A percentile compares a stretch with the other conserved stretches of the same genome.
Conservation (phyloP, 1,140 invertebrate species). For the Nasonia longicornis region DNA sequence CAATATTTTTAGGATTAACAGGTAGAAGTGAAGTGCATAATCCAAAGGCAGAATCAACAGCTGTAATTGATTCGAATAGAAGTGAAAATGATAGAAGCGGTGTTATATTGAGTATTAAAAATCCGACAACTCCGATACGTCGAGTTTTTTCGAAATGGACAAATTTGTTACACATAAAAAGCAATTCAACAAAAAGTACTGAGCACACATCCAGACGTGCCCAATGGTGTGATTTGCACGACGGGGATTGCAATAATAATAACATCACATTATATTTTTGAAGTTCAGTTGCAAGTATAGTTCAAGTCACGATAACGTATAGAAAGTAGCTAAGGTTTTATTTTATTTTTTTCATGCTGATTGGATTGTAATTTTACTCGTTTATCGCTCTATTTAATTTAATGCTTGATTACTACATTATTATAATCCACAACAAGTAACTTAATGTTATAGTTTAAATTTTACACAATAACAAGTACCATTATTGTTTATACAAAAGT, state of each 20-base stretch:
- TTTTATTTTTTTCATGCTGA: too few species aligned
- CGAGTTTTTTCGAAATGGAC: background rate
- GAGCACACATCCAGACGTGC: background rate
- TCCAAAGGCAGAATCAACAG: background rate
- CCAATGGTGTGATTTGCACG: background rate
- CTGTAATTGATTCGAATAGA: background rate
- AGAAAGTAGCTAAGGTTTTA: too few species aligned
- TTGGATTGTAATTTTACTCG: too few species aligned
- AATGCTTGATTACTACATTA: too few species aligned
- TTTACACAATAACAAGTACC: too few species aligned
- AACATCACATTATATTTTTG: background rate
- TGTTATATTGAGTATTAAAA: constrained; percentile 3
- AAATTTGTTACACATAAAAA: constrained; percentile 10
- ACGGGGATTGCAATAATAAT: background rate
- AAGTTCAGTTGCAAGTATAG: background rate
- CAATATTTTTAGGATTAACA: background rate
- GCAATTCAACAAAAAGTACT: background rate
- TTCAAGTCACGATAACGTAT: too few species aligned
- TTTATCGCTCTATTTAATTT: too few species aligned
- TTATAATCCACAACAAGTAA: too few species aligned
- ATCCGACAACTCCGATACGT: background rate
- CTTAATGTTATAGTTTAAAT: too few species aligned
- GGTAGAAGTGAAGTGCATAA: background rate
- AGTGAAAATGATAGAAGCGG: background rate
- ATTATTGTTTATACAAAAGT: too few species aligned